Base-by-base conservation (phyloP, 1,140 invertebrate species). In the Daktulosphaira vitifoliae region DNA sequence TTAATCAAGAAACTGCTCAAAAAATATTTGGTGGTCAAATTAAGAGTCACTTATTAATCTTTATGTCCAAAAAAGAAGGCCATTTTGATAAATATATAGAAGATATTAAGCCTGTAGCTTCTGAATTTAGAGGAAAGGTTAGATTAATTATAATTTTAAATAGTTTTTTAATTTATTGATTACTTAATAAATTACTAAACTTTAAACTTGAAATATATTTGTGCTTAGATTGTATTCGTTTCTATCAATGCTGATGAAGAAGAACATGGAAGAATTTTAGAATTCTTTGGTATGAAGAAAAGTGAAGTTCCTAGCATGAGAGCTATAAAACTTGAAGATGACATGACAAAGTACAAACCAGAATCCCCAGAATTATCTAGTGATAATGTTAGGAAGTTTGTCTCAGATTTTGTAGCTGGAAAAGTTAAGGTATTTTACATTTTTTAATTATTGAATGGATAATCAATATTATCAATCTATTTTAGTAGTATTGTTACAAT, bases 311-410 rank as follows among this genome's bases (percentile, higher is more conserved):
- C 97, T 13, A 83, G 89, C 9, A 88, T 96, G 74, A 85, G 97
- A 71, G 79, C 99, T 49, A 98, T 99, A 74, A 86, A 86, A 66
- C 78, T 99, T 50, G 92, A 95, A 77, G 91, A 98, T 72, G 95
- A 98, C 73, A 98, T 99, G 96, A 84, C 87, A 72, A 99, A 99
- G 78, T 99, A 89, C 81, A 98, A 97, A 76, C 96, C 96, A 38
- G 81, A 86, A 54, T 83, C 78, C 37, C 74, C 80, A 39, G 92
- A 96, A 69, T 78, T 98, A 26, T 81, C 79, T 23, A 80, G 82
- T 37, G 88, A 89, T 69, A 82, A 83, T 72, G 80, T 99, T 65
- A 81, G 84, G 74, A 75, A 83, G 70, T 99, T 98, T 78, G 86
- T 98, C 8, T 79, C 85, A 70, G 82, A 83, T 37, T 98, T 93